Evolutionary conservation across 1,140 invertebrate species (phyloP).

Genomic region (Brachionus plicatilis): DNA sequence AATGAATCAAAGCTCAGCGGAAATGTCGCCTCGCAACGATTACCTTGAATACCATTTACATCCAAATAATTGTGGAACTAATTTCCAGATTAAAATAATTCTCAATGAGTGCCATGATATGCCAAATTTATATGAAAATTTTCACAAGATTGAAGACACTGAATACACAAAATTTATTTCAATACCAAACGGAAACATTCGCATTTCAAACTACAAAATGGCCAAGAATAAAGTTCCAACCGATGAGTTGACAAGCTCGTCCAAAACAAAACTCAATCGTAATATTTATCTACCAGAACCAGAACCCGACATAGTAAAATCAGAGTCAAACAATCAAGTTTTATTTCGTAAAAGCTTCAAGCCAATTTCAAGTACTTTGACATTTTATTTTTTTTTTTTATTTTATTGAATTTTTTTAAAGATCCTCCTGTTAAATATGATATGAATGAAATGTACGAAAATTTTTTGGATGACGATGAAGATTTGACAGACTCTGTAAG

Average conservation of each 20-base stretch:
- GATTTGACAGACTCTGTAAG: not conserved
- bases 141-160: not conserved
- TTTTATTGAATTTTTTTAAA: not conserved
- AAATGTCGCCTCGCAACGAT: not conserved
- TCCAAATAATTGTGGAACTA: not conserved
- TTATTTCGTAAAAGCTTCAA: constrained; percentile 12
- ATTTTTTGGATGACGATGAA: not conserved
- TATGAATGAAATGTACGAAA: not conserved
- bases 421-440: not conserved
- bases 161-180: not conserved
- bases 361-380: not conserved
- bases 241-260: not conserved
- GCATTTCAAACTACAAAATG: not conserved
- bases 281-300: not conserved
- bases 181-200: not conserved
- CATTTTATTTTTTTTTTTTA: no score
- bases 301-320: not conserved
- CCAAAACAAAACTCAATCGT: not conserved
- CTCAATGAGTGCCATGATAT: not conserved
- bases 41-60: not conserved
- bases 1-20: not conserved
- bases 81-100: not conserved
- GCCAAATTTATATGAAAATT: not conserved
- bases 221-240: not conserved
- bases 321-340: not conserved